Evolutionary conservation across 2,113 vertebrate species (phyloP).

Genomic region (Oxyruncus cristatus): DNA sequence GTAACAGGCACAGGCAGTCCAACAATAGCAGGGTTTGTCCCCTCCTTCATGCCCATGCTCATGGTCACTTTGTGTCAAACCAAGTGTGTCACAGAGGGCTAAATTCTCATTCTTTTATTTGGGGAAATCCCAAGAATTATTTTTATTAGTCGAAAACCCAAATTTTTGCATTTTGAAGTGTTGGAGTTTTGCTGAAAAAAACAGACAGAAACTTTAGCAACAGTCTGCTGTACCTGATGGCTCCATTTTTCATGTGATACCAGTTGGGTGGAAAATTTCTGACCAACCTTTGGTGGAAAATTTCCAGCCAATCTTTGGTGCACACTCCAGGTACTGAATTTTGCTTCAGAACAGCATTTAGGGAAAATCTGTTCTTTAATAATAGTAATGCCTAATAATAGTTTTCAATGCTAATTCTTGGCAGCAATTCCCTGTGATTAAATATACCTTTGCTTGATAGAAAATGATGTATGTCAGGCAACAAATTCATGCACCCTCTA

Average conservation of each 20-base stretch:
- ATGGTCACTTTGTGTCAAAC: rapidly evolving
- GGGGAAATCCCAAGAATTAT: background rate
- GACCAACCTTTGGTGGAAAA: background rate
- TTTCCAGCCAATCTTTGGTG: background rate
- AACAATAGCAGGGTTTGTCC: background rate
- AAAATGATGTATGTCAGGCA: background rate
- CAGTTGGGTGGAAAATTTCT: background rate
- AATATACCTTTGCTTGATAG: background rate
- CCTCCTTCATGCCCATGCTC: background rate
- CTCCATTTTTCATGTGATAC: background rate
- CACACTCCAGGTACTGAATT: background rate
- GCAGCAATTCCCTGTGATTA: background rate
- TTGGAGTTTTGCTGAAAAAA: background rate
- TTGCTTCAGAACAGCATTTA: background rate
- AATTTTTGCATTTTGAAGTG: rapidly evolving
- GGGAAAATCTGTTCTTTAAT: background rate
- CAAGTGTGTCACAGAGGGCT: rapidly evolving
- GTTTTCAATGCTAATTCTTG: background rate
- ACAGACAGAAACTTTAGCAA: background rate
- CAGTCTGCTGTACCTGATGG: background rate
- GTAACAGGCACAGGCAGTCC: background rate
- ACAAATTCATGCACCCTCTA: background rate
- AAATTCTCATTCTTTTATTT: background rate
- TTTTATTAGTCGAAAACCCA: background rate
- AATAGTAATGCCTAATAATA: background rate